These are phyloP conservation scores for Sinelater perroti DNA, from an alignment of 2,888 invertebrate genomes.

Conservation along the genomic window DNA sequence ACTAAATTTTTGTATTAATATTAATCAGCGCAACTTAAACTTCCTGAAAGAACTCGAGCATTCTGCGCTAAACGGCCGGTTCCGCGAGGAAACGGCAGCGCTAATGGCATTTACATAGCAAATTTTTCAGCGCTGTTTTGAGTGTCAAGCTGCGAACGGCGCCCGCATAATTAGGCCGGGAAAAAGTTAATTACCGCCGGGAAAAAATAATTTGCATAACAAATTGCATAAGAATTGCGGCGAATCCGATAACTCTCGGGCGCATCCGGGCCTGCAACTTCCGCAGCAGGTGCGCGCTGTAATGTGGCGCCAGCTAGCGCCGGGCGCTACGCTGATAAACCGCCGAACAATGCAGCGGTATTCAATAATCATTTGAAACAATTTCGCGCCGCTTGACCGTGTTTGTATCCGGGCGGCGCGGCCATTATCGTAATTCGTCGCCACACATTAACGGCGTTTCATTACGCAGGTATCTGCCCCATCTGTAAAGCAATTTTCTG, in stretches of 20 bases:
- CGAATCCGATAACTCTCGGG: slow-evolving; percentile 32
- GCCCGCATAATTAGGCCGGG: slow-evolving; percentile 31
- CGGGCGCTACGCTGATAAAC: neutral
- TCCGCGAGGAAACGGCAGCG: slow-evolving; percentile 14
- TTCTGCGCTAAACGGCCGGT: slow-evolving; percentile 12
- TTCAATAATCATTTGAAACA: slow-evolving; percentile 22
- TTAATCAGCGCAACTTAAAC: slow-evolving; percentile 15
- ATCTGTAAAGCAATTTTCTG: slow-evolving; percentile 41
- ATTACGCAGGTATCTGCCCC: slow-evolving; percentile 39
- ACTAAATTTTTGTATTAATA: slow-evolving; percentile 6
- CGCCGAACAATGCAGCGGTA: slow-evolving; percentile 6
- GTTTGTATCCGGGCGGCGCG: slow-evolving; percentile 27
- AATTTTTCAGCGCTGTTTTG: slow-evolving; percentile 16
- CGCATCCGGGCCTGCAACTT: slow-evolving; percentile 14
- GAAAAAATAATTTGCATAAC: slow-evolving; percentile 39
- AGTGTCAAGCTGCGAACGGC: slow-evolving; percentile 28
- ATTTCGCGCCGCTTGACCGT: slow-evolving; percentile 21
- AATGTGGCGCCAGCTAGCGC: too few species aligned
- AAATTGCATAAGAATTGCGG: slow-evolving; percentile 39
- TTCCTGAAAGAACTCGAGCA: slow-evolving; percentile 17
- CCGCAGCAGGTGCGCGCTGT: too few species aligned
- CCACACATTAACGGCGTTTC: slow-evolving; percentile 37
- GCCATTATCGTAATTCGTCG: slow-evolving; percentile 33
- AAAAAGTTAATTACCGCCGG: slow-evolving; percentile 37
- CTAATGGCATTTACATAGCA: slow-evolving; percentile 26